phyloP scores from a whole-genome alignment of 2,888 invertebrate genomes.

The Entomobrya multifasciata region DNA sequence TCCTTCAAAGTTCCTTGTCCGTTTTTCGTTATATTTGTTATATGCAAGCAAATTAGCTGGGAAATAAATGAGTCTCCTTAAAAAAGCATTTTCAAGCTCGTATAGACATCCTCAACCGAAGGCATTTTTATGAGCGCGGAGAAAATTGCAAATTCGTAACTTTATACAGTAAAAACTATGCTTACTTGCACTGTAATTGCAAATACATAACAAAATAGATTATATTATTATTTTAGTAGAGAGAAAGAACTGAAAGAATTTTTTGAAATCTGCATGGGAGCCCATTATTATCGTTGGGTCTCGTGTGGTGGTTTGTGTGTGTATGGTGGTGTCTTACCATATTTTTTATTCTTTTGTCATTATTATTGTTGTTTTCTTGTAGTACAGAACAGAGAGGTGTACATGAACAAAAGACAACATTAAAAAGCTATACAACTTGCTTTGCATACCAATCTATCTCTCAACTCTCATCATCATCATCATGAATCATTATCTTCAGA shows the following conservation, averaged over 20 bases:
- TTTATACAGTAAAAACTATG: no score
- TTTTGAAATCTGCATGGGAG: constrained; percentile 64
- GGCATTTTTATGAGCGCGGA: constrained; percentile 45
- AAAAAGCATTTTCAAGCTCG: constrained; percentile 27
- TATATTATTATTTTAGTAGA: constrained; percentile 49
- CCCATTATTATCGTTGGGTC: constrained; percentile 55
- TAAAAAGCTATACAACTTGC: not conserved
- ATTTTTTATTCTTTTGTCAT: not conserved
- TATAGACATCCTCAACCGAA: not conserved
- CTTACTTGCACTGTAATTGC: constrained; percentile 2
- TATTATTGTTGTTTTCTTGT: constrained; percentile 24
- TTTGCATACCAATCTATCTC: no score
- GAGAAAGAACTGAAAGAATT: not conserved
- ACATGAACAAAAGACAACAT: constrained; percentile 1
- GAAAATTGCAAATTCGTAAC: constrained; percentile 53
- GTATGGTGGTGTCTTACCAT: constrained; percentile 54
- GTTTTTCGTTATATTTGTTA: constrained; percentile 7
- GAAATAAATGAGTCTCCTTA: constrained; percentile 59
- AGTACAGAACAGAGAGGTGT: no score
- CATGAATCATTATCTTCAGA: constrained; percentile 61
- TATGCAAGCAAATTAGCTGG: constrained; percentile 49
- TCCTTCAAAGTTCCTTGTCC: constrained; percentile 4
- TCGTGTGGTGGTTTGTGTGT: constrained; percentile 8
- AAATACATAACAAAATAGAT: constrained; percentile 48
- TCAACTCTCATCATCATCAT: no score